Conservation (phyloP, 2,797 vertebrate genomes). For the Sphenopsis melanotis region DNA sequence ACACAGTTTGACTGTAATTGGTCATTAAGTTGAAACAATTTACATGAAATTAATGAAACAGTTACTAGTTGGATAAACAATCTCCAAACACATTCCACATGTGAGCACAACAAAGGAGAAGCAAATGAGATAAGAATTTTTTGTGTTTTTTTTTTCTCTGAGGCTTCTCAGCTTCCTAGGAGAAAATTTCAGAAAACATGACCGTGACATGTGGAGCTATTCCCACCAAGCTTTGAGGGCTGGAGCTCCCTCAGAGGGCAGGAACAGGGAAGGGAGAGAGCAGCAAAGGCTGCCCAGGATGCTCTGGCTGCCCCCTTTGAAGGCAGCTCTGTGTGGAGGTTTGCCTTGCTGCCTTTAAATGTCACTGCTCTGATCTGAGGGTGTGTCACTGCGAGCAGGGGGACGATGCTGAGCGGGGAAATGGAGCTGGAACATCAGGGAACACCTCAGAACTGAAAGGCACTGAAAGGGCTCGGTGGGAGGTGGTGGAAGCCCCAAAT, state of each 20-base stretch:
- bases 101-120: not conserved
- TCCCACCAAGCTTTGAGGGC: not conserved
- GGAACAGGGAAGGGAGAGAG: not conserved
- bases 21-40: not conserved
- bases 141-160: not conserved
- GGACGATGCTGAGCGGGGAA: not conserved
- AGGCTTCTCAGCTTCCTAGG: not conserved
- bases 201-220: not conserved
- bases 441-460: not conserved
- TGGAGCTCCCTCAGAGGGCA: not conserved
- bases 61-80: not conserved
- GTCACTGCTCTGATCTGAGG: not conserved
- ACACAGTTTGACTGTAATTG: not conserved
- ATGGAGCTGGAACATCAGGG: not conserved
- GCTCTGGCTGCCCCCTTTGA: not conserved
- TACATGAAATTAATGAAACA: not conserved
- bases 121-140: not conserved
- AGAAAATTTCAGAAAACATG: not conserved
- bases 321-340: not conserved
- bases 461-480: not conserved
- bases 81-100: not conserved
- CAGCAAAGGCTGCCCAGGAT: not conserved
- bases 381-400: not conserved
- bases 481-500: conserved; percentile 28
- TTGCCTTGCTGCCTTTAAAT: not conserved